Conservation (phyloP, 2,888 invertebrate genomes). For the Hydroisotoma schaefferi region DNA sequence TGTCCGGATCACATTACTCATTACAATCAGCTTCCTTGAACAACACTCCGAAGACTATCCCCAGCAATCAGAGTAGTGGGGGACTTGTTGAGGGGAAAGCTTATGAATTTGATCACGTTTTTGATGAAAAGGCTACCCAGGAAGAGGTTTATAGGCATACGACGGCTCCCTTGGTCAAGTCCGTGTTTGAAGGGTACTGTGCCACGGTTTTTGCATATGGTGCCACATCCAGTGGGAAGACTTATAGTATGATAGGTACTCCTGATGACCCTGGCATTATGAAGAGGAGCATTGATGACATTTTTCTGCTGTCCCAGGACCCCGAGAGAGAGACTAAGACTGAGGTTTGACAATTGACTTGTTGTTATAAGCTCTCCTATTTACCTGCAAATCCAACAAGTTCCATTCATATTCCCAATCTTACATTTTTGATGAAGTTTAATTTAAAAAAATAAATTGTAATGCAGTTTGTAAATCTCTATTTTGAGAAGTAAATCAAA, state of each 20-base stretch:
- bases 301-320: constrained; percentile 60
- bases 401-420: too few relatives aligned
- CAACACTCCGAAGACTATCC: neutral
- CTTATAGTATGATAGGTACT: constrained; percentile 80
- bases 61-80: too few relatives aligned
- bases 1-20: neutral
- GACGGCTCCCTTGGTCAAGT: constrained; percentile 77
- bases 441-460: too few relatives aligned
- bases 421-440: too few relatives aligned
- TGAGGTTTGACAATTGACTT: constrained; percentile 22
- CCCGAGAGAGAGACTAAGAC: constrained; percentile 33
- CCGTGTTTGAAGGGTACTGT: constrained; percentile 82
- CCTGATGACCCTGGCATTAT: constrained; percentile 72
- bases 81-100: constrained; percentile 54
- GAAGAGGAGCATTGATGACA: constrained; percentile 78
- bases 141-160: constrained; percentile 83
- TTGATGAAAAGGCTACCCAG: constrained; percentile 75
- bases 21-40: neutral
- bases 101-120: constrained; percentile 84
- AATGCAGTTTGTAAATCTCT: too few relatives aligned
- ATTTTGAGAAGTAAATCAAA: too few relatives aligned
- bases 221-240: constrained; percentile 75
- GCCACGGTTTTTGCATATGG: constrained; percentile 96
- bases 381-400: too few relatives aligned
- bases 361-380: too few relatives aligned